Evolutionary conservation across 2,888 invertebrate species (phyloP).

Genomic region (Liodrosophila aerea): DNA sequence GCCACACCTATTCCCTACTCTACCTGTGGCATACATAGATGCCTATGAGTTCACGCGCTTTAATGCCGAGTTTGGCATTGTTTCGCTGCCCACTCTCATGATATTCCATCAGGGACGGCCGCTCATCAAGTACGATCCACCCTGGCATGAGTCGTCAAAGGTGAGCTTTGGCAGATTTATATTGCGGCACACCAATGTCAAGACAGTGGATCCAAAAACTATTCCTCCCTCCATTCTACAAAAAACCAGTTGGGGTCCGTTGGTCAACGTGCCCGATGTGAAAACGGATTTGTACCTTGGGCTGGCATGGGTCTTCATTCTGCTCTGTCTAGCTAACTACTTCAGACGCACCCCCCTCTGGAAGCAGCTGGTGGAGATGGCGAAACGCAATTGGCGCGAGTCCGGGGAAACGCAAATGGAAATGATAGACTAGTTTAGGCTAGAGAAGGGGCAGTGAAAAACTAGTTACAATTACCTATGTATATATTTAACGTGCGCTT

Average conservation of each 20-base stretch:
- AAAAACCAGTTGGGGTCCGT: conserved; percentile 85
- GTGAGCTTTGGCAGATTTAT: conserved; percentile 91
- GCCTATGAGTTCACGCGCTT: conserved; percentile 91
- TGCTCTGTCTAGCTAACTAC: conserved; percentile 88
- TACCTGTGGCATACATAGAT: conserved; percentile 95
- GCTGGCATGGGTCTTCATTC: conserved; percentile 93
- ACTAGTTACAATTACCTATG: conserved; percentile 7
- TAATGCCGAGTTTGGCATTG: conserved; percentile 95
- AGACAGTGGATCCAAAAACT: conserved; percentile 81
- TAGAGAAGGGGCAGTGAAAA: neutral
- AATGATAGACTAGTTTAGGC: conserved; percentile 46
- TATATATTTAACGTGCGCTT: conserved; percentile 13
- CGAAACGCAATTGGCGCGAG: conserved; percentile 94
- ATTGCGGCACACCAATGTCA: conserved; percentile 88
- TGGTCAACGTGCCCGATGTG: conserved; percentile 89
- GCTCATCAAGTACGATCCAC: conserved; percentile 51
- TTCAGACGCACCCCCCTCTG: conserved; percentile 90
- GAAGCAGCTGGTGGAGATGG: conserved; percentile 90
- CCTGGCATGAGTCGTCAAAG: conserved; percentile 89
- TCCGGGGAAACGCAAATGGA: conserved; percentile 84
- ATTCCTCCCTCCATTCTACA: neutral
- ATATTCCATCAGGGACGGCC: conserved; percentile 95
- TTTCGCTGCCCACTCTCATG: conserved; percentile 94
- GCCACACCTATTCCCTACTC: conserved; percentile 91
- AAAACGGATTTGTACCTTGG: conserved; percentile 92